phyloP scores from a whole-genome alignment of 2,888 invertebrate genomes.

The Bellardia bayeri region DNA sequence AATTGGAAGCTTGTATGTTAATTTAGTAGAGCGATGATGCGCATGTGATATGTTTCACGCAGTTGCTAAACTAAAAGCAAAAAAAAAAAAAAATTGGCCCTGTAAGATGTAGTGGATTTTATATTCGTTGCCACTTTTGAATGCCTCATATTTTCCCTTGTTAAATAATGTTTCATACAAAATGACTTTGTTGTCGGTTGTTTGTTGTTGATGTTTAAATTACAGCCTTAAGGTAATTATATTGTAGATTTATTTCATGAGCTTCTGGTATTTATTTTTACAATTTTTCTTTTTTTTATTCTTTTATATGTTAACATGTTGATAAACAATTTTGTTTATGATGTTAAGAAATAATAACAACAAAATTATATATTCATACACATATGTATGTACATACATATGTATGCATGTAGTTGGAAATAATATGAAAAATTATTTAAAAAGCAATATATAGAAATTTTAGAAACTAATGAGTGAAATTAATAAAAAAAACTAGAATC shows the following conservation, averaged over 20 bases:
- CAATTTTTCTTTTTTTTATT: neutral
- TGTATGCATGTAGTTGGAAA: neutral
- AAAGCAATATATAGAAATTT: neutral
- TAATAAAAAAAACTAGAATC: too few relatives aligned
- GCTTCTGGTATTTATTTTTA: constrained; percentile 54
- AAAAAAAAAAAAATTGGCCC: too few relatives aligned
- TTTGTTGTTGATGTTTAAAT: constrained; percentile 65
- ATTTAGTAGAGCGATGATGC: too few relatives aligned
- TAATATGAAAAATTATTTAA: neutral
- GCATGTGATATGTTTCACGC: too few relatives aligned
- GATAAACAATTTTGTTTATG: constrained; percentile 30
- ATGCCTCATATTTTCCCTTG: neutral
- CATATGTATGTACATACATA: too few relatives aligned
- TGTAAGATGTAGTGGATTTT: too few relatives aligned
- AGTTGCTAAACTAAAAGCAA: too few relatives aligned
- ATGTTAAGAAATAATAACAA: neutral
- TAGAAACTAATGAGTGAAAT: too few relatives aligned
- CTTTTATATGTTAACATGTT: constrained; percentile 24
- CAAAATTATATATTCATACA: neutral
- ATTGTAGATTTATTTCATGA: constrained; percentile 63
- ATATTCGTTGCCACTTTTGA: neutral
- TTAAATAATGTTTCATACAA: neutral
- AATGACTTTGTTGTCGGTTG: constrained; percentile 44
- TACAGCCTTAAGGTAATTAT: constrained; percentile 62
- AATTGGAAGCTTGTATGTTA: too few relatives aligned